A percentile compares a stretch with the other conserved stretches of the same genome.
phyloP scores from a whole-genome alignment of 2,797 vertebrate species.

The Trachops cirrhosus region DNA sequence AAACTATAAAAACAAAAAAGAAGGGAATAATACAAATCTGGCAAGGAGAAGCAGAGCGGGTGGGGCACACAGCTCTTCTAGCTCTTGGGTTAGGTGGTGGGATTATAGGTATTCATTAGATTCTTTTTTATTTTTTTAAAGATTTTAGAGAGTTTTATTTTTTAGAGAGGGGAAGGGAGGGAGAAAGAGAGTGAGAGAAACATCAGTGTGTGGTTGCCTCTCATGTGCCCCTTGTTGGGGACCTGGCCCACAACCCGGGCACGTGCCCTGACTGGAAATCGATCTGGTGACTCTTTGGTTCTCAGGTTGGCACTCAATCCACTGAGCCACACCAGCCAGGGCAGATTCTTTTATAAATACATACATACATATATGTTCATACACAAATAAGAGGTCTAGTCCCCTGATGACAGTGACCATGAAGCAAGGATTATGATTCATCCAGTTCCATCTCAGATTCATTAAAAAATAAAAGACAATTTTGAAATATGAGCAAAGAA shows the following conservation, averaged over 20 bases:
- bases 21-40: background rate
- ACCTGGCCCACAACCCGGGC: too few species aligned
- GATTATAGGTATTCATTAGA: background rate
- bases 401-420: background rate
- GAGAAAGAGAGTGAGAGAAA: too few species aligned
- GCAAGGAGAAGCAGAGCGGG: background rate
- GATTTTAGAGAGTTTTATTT: too few species aligned
- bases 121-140: background rate
- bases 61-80: background rate
- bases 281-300: too few species aligned
- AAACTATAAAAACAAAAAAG: slow-evolving; percentile 8
- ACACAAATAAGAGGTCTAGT: background rate
- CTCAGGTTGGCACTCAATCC: too few species aligned
- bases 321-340: too few species aligned
- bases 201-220: too few species aligned
- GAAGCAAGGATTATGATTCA: background rate
- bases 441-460: slow-evolving; percentile 16
- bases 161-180: too few species aligned
- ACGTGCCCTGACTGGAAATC: too few species aligned
- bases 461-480: slow-evolving; percentile 44
- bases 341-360: too few species aligned
- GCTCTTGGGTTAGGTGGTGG: background rate
- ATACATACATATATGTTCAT: background rate
- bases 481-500: slow-evolving; percentile 54
- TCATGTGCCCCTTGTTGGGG: too few species aligned